These are phyloP conservation scores for Theristus sp. DNA, from an alignment of 2,888 invertebrate genomes.

Conservation along the genomic window DNA sequence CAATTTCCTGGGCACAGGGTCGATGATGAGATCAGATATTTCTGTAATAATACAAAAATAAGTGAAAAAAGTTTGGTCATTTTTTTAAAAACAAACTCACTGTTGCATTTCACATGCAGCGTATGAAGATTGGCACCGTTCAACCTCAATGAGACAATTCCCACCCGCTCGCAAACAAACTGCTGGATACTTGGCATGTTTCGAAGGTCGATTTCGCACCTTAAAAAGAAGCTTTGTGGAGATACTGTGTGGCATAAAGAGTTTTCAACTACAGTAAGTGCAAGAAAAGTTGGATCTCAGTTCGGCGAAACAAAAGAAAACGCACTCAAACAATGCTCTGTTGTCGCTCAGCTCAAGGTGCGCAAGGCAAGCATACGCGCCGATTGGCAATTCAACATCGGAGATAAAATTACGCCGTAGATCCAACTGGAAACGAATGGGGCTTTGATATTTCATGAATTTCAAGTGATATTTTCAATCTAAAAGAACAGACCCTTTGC, in stretches of 20 bases:
- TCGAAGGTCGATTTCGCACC: background rate
- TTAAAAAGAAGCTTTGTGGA: too few species aligned
- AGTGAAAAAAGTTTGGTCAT: too few species aligned
- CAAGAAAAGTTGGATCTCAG: too few species aligned
- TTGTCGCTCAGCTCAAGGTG: background rate
- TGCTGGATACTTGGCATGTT: background rate
- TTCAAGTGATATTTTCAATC: too few species aligned
- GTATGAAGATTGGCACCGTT: background rate
- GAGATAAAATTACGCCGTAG: background rate
- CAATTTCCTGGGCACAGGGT: conserved; percentile 26
- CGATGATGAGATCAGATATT: background rate
- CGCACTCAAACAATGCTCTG: background rate
- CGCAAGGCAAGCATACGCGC: background rate
- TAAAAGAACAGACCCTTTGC: background rate
- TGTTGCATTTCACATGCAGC: background rate
- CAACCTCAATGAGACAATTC: background rate
- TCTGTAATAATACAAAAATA: too few species aligned
- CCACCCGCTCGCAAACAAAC: background rate
- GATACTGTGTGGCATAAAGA: too few species aligned
- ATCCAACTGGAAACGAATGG: background rate
- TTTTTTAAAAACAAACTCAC: too few species aligned
- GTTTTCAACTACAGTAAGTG: too few species aligned
- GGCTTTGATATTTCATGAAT: too few species aligned
- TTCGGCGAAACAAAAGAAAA: too few species aligned
- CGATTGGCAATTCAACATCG: background rate